These are phyloP conservation scores for Drosophila navojoa DNA, from an alignment of 1,140 invertebrate genomes.

Conservation along the genomic window DNA sequence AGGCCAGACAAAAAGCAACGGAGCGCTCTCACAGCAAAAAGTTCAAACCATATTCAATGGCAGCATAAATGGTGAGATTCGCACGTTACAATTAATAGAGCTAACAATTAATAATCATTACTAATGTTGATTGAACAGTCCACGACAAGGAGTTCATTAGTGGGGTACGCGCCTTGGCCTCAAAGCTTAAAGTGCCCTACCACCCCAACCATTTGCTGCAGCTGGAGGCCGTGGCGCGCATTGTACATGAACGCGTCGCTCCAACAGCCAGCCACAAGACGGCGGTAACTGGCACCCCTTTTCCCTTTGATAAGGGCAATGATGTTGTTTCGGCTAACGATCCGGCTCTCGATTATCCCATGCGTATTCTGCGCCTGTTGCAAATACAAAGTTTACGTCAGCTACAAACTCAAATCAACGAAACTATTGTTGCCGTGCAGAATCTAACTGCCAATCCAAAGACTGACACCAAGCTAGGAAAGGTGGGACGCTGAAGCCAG, in stretches of 20 bases:
- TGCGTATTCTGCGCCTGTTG: constrained; percentile 92
- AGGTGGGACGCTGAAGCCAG: constrained; percentile 90
- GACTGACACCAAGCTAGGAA: constrained; percentile 96
- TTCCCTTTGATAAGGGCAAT: constrained; percentile 86
- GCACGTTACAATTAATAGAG: constrained; percentile 87
- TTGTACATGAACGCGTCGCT: constrained; percentile 88
- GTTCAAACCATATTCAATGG: constrained; percentile 66
- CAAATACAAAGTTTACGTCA: constrained; percentile 96
- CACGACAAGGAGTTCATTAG: constrained; percentile 91
- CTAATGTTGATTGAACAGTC: constrained; percentile 85
- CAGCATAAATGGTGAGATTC: constrained; percentile 85
- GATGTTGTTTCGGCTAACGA: constrained; percentile 85
- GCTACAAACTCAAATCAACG: constrained; percentile 97
- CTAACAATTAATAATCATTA: constrained; percentile 88
- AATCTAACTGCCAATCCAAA: constrained; percentile 97
- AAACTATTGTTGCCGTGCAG: constrained; percentile 96
- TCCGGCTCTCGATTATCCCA: constrained; percentile 89
- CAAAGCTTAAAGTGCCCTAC: constrained; percentile 90
- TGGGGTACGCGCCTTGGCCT: constrained; percentile 91
- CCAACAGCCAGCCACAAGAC: constrained; percentile 88
- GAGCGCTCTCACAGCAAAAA: constrained; percentile 32
- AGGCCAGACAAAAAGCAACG: constrained; percentile 84
- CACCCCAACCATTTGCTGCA: constrained; percentile 93
- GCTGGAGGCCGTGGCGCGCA: constrained; percentile 89
- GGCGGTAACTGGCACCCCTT: constrained; percentile 88